phyloP scores from a whole-genome alignment of 2,888 invertebrate genomes.

The Aethes cnicana region DNA sequence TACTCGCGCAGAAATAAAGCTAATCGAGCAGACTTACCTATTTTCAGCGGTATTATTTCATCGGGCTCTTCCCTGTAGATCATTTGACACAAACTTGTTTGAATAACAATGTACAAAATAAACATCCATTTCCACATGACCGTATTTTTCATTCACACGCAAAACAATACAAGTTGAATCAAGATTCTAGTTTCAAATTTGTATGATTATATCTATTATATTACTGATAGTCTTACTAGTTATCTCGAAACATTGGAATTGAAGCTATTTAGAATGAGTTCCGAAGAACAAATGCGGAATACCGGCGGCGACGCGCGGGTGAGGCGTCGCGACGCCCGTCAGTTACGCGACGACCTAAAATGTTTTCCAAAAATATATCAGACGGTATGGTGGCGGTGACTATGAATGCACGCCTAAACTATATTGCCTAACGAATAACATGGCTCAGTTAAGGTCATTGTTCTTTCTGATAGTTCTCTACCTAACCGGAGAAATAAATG shows the following conservation, averaged over 20 bases:
- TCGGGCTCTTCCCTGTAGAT: background rate
- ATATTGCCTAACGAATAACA: constrained; percentile 27
- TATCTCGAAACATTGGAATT: background rate
- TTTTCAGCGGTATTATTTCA: constrained; percentile 3
- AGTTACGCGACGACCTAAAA: constrained; percentile 66
- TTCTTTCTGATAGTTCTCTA: constrained; percentile 10
- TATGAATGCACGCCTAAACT: constrained; percentile 53
- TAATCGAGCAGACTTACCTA: constrained; percentile 3
- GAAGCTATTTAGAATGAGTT: constrained; percentile 21
- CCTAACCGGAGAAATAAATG: constrained; percentile 32
- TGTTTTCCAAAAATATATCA: constrained; percentile 78
- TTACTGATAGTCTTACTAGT: no score
- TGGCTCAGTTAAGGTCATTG: constrained; percentile 18
- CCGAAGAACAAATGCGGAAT: constrained; percentile 30
- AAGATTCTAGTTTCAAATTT: background rate
- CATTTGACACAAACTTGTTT: constrained; percentile 7
- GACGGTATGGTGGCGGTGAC: constrained; percentile 57
- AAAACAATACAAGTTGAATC: background rate
- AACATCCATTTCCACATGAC: constrained; percentile 12
- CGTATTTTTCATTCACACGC: background rate
- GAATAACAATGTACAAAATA: constrained; percentile 6
- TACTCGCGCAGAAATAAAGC: no score
- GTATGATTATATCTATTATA: no score
- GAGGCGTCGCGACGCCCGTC: constrained; percentile 43
- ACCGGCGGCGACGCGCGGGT: constrained; percentile 34